Percentiles rank a stretch among this genome's conserved stretches.
phyloP scores from a whole-genome alignment of 2,888 invertebrate species.

The Lamellibrachia satsuma region DNA sequence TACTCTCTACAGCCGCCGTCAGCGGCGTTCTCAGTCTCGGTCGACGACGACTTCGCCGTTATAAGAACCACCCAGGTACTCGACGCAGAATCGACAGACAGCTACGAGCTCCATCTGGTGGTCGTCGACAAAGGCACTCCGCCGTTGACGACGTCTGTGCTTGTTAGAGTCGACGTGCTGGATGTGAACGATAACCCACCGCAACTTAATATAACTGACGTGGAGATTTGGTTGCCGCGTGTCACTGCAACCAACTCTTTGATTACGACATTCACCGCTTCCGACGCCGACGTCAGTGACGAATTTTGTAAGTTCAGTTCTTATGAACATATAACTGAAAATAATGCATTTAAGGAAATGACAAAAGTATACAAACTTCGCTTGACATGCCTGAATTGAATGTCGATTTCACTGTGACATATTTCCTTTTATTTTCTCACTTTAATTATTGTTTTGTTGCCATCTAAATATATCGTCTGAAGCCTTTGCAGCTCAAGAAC shows the following conservation, averaged over 20 bases:
- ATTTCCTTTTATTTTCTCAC: not conserved
- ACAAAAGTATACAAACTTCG: not conserved
- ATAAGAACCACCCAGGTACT: constrained; percentile 17
- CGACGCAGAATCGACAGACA: constrained; percentile 20
- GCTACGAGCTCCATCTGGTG: constrained; percentile 12
- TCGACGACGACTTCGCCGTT: not conserved
- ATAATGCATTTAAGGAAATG: not conserved
- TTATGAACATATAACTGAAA: not conserved
- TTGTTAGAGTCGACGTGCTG: constrained; percentile 17
- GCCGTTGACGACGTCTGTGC: constrained; percentile 18
- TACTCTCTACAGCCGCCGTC: constrained; percentile 20
- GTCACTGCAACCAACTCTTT: constrained; percentile 21
- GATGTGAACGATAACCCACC: constrained; percentile 30
- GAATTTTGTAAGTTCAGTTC: not conserved
- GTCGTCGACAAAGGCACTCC: constrained; percentile 22
- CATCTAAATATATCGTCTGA: not conserved
- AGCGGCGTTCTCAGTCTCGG: not conserved
- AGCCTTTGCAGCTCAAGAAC: not conserved
- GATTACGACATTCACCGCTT: constrained; percentile 21
- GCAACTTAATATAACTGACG: constrained; percentile 18
- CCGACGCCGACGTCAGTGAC: constrained; percentile 22
- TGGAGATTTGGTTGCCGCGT: not conserved
- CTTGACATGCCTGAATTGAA: not conserved
- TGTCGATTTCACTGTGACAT: not conserved
- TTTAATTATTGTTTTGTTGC: not conserved